Conservation (phyloP, 2,888 invertebrate genomes). For the Apotomis betuletana region DNA sequence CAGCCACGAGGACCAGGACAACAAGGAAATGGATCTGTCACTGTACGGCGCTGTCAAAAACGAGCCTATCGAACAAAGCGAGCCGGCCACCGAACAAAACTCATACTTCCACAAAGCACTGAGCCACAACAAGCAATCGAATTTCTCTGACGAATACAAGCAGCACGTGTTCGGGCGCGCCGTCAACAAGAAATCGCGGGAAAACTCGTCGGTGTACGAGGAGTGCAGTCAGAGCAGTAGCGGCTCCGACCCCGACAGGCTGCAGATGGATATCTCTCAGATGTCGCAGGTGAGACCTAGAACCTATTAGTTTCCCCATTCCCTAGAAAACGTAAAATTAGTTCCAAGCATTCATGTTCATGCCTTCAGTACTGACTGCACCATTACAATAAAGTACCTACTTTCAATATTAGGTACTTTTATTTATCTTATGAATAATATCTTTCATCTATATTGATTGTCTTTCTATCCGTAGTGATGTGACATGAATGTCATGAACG, state of each 20-base stretch:
- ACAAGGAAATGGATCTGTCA: slow-evolving; percentile 80
- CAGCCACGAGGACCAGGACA: slow-evolving; percentile 72
- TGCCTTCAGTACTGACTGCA: too few species aligned
- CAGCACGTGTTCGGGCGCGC: slow-evolving; percentile 66
- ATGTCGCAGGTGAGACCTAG: slow-evolving; percentile 71
- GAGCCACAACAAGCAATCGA: slow-evolving; percentile 59
- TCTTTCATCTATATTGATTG: too few species aligned
- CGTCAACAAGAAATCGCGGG: slow-evolving; percentile 64
- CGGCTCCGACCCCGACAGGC: slow-evolving; percentile 89
- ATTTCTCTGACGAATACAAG: slow-evolving; percentile 71
- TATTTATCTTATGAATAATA: too few species aligned
- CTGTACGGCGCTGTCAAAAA: slow-evolving; percentile 72
- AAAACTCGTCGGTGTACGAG: slow-evolving; percentile 80
- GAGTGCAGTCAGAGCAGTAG: slow-evolving; percentile 87
- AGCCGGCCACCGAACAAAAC: slow-evolving; percentile 57
- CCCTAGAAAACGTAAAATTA: too few species aligned
- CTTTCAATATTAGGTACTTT: too few species aligned
- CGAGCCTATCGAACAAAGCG: slow-evolving; percentile 65
- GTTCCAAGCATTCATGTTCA: too few species aligned
- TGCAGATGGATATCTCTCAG: slow-evolving; percentile 88
- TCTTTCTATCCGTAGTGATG: not conserved
- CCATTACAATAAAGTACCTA: too few species aligned
- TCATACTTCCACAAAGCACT: slow-evolving; percentile 60
- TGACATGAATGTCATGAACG: not conserved
- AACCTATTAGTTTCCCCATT: not conserved